Evolutionary conservation across 2,113 vertebrate species (phyloP).

Genomic region (Nicator chloris): DNA sequence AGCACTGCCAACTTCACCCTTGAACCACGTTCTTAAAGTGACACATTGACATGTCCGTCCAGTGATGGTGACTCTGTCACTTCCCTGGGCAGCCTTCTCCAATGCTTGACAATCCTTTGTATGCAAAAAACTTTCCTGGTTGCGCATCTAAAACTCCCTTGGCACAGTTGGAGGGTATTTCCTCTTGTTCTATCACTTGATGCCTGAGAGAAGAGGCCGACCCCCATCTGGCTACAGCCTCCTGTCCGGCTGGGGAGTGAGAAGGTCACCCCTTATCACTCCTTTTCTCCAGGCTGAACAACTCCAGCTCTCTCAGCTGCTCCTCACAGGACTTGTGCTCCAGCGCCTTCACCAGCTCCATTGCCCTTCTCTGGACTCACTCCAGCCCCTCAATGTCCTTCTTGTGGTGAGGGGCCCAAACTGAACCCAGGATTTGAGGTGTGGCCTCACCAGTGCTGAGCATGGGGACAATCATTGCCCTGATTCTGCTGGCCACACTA

Average conservation of each 20-base stretch:
- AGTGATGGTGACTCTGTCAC: neutral
- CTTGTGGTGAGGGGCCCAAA: neutral
- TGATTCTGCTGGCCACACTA: neutral
- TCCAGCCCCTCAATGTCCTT: neutral
- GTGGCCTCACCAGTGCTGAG: fast-evolving
- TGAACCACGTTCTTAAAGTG: neutral
- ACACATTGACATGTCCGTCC: neutral
- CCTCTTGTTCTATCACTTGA: neutral
- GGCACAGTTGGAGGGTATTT: neutral
- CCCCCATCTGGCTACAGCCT: neutral
- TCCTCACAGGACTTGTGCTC: neutral
- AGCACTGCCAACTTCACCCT: neutral
- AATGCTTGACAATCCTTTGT: neutral
- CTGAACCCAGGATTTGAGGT: too few relatives aligned
- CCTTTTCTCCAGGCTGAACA: neutral
- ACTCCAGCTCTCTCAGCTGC: neutral
- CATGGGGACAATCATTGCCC: fast-evolving
- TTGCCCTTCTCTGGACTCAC: fast-evolving
- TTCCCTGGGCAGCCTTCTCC: neutral
- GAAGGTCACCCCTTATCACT: neutral
- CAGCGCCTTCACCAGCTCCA: fast-evolving
- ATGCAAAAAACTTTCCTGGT: neutral
- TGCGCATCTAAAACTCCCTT: neutral
- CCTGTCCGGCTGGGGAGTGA: too few relatives aligned
- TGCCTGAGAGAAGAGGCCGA: neutral